phyloP scores from a whole-genome alignment of 2,888 invertebrate genomes.

The Hydrotaea cyrtoneurina region DNA sequence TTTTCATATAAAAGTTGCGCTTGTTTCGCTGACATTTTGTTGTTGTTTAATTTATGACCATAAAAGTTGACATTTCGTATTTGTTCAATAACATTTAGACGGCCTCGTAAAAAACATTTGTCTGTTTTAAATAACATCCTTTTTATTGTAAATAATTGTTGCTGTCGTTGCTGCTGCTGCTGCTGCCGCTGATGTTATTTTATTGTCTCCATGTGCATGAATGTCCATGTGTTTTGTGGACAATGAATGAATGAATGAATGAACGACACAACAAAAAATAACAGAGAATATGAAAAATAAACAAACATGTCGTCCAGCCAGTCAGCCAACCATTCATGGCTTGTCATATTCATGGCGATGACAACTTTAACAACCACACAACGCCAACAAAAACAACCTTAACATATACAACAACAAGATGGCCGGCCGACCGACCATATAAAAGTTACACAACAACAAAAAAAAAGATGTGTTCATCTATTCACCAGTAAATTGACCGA shows the following conservation, averaged over 20 bases:
- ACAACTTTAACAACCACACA: slow-evolving; percentile 40
- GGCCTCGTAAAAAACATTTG: slow-evolving; percentile 39
- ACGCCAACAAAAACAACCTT: neutral
- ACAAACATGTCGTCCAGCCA: slow-evolving; percentile 36
- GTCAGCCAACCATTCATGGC: slow-evolving; percentile 16
- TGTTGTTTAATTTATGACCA: slow-evolving; percentile 56
- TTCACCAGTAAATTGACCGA: slow-evolving; percentile 28
- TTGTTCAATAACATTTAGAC: slow-evolving; percentile 45
- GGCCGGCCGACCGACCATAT: slow-evolving; percentile 13
- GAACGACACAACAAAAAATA: neutral
- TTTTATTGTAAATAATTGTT: slow-evolving; percentile 43
- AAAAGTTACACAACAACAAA: neutral
- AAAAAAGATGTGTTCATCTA: slow-evolving; percentile 20
- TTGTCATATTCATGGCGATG: slow-evolving; percentile 42
- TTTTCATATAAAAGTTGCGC: slow-evolving; percentile 22
- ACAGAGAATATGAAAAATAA: slow-evolving; percentile 36
- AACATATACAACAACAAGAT: slow-evolving; percentile 21
- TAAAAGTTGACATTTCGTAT: slow-evolving; percentile 59
- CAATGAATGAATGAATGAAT: neutral
- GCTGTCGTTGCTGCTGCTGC: slow-evolving; percentile 1
- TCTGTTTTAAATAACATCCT: slow-evolving; percentile 37
- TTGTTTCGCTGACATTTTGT: slow-evolving; percentile 51
- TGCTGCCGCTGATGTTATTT: neutral
- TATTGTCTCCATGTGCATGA: slow-evolving; percentile 1
- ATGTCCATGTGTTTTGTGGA: neutral